Evolutionary conservation across 2,888 invertebrate genomes (phyloP).

Genomic region (Hydropsyche betteni): DNA sequence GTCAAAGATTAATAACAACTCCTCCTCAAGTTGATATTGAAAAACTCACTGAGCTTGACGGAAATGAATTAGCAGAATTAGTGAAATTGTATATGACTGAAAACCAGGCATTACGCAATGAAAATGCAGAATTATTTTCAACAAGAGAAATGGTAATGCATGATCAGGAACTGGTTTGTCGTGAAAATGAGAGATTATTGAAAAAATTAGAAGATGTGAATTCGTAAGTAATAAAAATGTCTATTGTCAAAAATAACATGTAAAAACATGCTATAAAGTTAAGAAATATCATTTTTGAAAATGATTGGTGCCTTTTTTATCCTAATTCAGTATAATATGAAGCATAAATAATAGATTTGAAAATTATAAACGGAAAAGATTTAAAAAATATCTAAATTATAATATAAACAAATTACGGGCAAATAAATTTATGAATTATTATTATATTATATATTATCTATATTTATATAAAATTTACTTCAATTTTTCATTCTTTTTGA

Average conservation of each 20-base stretch:
- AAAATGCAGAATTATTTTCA: slow-evolving; percentile 86
- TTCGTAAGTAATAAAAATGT: slow-evolving; percentile 69
- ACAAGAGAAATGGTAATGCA: slow-evolving; percentile 82
- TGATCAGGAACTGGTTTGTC: slow-evolving; percentile 89
- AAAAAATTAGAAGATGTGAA: slow-evolving; percentile 90
- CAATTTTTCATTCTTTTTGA: neutral
- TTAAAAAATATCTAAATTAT: no score
- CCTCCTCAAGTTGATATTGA: slow-evolving; percentile 76
- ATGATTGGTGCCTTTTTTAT: neutral
- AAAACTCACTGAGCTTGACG: slow-evolving; percentile 77
- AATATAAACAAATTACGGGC: no score
- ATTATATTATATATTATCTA: no score
- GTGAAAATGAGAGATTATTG: slow-evolving; percentile 88
- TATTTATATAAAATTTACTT: no score
- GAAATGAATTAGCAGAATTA: slow-evolving; percentile 82
- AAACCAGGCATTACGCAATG: slow-evolving; percentile 79
- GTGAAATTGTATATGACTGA: slow-evolving; percentile 87
- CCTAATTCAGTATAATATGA: no score
- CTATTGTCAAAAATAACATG: no score
- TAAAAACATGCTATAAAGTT: no score
- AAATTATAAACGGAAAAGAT: no score
- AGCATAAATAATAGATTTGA: no score
- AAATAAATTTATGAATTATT: no score
- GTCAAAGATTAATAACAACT: slow-evolving; percentile 56
- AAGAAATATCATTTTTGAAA: neutral